Base-by-base conservation (phyloP, 2,113 vertebrate genomes). In the Orthonyx spaldingii region DNA sequence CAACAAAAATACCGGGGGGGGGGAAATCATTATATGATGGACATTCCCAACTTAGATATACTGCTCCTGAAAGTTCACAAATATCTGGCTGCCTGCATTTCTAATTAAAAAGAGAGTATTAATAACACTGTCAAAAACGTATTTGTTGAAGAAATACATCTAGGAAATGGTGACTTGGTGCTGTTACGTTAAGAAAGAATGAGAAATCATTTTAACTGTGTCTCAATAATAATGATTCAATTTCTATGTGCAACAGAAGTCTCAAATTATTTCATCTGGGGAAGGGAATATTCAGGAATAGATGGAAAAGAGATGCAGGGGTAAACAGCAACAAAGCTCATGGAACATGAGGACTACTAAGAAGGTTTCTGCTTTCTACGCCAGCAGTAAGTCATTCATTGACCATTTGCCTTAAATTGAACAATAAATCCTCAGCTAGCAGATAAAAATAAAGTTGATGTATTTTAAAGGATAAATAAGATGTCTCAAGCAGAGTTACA, bases 151-250 rank as follows among this genome's bases (percentile, higher is more conserved):
- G 20, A 93, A 96, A 92, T 84, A 86, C 82, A 93, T 93, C 61
- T 68, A 50, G n/a, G 39, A 95, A 97, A 88, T 44, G 23, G 80
- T 74, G 47, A 76, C 65, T 57, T 55, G 19, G 42, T 37, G 19
- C 49, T 82, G 41, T 87, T 86, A 65, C 39, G 52, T 87, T 80
- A 83, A 92, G 39, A 72, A 91, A 66, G 7, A 78, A 37, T 7
- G 41, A 91, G 77, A 94, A 86, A 93, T 94, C 52, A 92, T 88
- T 95, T 87, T 93, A 93, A 90, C 32, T 74, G 33, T 30, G 33
- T 66, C 72, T 84, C 77, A 89, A 23, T 60, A 85, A 80, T 83
- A 87, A 76, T 35, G 19, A 77, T n/a, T 84, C 42, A 28, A 4
- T 24, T 78, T 69, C 63, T 87, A 44, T 32, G 70, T 19, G 72